These are phyloP conservation scores for Imbricaverruca yamaguchii DNA, from an alignment of 2,888 invertebrate genomes.

Conservation along the genomic window DNA sequence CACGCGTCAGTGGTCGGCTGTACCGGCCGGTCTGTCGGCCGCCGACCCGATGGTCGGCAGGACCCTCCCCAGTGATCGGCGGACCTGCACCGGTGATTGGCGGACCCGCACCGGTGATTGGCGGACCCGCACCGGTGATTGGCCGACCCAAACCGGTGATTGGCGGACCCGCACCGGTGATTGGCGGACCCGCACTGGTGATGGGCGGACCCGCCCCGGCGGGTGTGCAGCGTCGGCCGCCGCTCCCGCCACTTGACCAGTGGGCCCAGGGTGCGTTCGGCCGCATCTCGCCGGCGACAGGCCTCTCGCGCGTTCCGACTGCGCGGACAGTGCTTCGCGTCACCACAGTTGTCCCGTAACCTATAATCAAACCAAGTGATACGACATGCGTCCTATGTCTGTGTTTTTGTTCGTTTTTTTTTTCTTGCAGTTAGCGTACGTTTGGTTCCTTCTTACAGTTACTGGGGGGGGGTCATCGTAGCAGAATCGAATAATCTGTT, in stretches of 20 bases:
- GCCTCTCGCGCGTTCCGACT: neutral
- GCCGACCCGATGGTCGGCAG: no score
- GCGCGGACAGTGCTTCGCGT: neutral
- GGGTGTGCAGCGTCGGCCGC: neutral
- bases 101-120: no score
- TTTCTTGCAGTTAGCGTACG: neutral
- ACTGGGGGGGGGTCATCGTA: neutral
- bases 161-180: no score
- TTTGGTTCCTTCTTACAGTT: neutral
- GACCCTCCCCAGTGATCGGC: no score
- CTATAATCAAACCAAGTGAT: constrained; percentile 18
- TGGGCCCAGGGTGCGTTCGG: neutral
- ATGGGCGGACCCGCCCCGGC: neutral
- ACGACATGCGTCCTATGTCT: neutral
- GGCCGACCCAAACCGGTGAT: no score
- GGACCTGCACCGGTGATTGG: no score
- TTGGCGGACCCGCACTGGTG: no score
- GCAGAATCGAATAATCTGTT: neutral
- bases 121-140: no score
- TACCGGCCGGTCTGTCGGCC: no score
- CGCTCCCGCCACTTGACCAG: neutral
- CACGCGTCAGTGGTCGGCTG: no score
- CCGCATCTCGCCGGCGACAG: neutral
- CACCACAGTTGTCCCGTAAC: neutral
- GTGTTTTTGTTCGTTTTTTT: neutral